A percentile compares a stretch with the other conserved stretches of the same genome.
phyloP scores from a whole-genome alignment of 2,888 invertebrate genomes.

The Digitonthophagus gazella region DNA sequence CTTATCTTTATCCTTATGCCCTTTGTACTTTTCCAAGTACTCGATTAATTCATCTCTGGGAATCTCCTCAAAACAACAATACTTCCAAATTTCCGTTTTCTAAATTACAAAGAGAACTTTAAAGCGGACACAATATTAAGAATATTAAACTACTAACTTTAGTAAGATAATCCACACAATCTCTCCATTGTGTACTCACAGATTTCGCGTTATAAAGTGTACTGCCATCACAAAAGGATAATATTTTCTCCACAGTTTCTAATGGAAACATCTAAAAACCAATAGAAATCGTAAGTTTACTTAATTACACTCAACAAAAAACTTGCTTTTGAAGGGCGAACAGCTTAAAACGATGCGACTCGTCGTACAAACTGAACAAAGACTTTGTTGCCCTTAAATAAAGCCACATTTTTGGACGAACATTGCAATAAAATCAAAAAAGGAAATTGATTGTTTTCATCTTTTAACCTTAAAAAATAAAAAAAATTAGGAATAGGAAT shows the following conservation, averaged over 20 bases:
- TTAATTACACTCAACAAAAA: constrained; percentile 14
- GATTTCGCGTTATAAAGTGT: constrained; percentile 43
- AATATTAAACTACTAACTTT: constrained; percentile 37
- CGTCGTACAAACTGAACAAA: background rate
- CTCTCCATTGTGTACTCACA: constrained; percentile 40
- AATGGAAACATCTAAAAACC: constrained; percentile 38
- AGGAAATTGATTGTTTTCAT: constrained; percentile 11
- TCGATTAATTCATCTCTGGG: constrained; percentile 44
- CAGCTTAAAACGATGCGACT: background rate
- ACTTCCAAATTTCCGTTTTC: constrained; percentile 46
- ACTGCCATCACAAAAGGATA: constrained; percentile 46
- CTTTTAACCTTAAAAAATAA: background rate
- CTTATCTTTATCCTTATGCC: constrained; percentile 31
- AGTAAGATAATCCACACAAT: constrained; percentile 43
- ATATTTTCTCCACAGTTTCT: constrained; percentile 47
- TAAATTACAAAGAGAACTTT: constrained; percentile 28
- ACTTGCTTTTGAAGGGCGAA: constrained; percentile 14
- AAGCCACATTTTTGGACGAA: constrained; percentile 16
- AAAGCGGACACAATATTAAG: background rate
- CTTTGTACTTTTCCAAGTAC: constrained; percentile 41
- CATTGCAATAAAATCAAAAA: constrained; percentile 8
- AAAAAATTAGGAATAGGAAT: background rate
- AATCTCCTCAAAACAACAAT: constrained; percentile 47
- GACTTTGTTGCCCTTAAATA: constrained; percentile 26
- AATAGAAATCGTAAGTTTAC: background rate